phyloP scores from a whole-genome alignment of 2,113 vertebrate genomes.

The Sterna hirundo region DNA sequence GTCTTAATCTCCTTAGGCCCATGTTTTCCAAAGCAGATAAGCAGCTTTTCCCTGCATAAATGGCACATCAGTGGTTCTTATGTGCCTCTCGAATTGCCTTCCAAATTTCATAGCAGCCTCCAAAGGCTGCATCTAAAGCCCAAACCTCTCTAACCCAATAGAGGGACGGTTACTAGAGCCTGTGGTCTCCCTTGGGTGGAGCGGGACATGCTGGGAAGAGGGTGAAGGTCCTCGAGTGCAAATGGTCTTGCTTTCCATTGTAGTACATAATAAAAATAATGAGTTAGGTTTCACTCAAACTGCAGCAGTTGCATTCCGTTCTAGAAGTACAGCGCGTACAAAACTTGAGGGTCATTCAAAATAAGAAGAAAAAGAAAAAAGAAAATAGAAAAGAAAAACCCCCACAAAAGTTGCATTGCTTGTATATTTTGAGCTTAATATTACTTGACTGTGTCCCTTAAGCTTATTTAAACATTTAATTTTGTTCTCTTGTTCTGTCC shows the following conservation, averaged over 20 bases:
- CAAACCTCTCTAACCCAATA: not conserved
- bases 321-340: not conserved
- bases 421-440: constrained; percentile 12
- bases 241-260: not conserved
- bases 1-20: not conserved
- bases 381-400: not conserved
- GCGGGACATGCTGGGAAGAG: not conserved
- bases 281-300: not conserved
- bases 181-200: not conserved
- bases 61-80: not conserved
- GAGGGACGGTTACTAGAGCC: not conserved
- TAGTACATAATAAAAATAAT: not conserved
- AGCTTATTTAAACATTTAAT: constrained; percentile 53
- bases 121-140: not conserved
- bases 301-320: not conserved
- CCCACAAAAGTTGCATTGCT: not conserved
- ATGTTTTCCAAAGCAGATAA: not conserved
- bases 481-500: constrained; percentile 17
- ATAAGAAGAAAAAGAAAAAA: not conserved
- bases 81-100: not conserved
- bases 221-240: not conserved
- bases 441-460: not conserved
- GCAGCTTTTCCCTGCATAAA: not conserved
- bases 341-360: not conserved
- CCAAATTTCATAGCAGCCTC: not conserved